Evolutionary conservation across 2,113 vertebrate genomes (phyloP).

Genomic region (Alligator sinensis): DNA sequence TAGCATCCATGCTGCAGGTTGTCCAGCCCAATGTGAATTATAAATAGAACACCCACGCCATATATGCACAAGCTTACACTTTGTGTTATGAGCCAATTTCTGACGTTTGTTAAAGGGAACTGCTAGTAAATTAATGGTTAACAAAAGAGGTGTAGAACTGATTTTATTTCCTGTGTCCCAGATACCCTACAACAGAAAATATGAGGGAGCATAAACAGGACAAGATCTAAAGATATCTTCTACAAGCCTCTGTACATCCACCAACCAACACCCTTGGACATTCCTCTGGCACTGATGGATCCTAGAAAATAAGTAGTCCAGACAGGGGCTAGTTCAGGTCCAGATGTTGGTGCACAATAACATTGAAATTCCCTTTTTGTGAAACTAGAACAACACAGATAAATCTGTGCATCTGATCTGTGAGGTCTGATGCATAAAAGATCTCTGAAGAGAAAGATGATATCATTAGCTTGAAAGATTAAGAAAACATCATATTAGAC

Average conservation of each 20-base stretch:
- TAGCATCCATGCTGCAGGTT: no score
- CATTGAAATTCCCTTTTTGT: conserved; percentile 3
- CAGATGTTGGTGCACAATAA: neutral
- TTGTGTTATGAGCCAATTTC: neutral
- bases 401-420: neutral
- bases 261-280: neutral
- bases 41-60: neutral
- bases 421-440: conserved; percentile 9
- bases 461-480: neutral
- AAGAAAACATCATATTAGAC: neutral
- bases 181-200: neutral
- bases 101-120: neutral
- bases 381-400: neutral
- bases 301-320: neutral
- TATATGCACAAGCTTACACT: neutral
- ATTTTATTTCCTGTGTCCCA: neutral
- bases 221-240: neutral
- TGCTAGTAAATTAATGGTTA: conserved; percentile 2
- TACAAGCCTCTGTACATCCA: neutral
- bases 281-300: neutral
- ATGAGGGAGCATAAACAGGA: neutral
- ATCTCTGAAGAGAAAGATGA: neutral
- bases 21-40: no score
- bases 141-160: neutral
- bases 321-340: neutral